Evolutionary conservation across 1,140 invertebrate genomes (phyloP), one percentile per base, ranked within the genome.

Genomic region (Drosophila obscura): DNA sequence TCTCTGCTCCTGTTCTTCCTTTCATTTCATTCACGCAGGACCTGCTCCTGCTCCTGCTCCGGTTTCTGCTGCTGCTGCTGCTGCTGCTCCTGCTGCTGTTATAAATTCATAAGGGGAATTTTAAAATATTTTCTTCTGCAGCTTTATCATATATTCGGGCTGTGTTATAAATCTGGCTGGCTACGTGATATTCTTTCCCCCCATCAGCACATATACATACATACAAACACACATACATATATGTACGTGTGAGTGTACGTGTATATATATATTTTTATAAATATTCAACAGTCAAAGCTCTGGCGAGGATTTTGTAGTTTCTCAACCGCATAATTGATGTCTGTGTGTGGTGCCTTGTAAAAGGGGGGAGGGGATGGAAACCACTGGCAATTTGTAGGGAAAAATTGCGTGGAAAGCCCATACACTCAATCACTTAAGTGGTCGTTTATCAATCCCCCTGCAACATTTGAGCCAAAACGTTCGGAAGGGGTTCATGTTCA

Each of bases 41-140:
- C 26, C 24, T 45, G 39, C 53, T 53, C 39, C 53, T 52, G 51
- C 44, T 61, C 53, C 57, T 39, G 50, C 22, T 13, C 4, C 24
- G n/a, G 43, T 51, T 66, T 9, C 39, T 44, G 16, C 41, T 39
- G 11, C 46, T 45, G 26, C 22, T 22, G 45, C 48, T 8, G 8
- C 15, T 56, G 19, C 24, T 31, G 51, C 45, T 78, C 53, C 63
- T 53, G 72, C 35, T 39, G 43, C 53, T 77, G 75, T 83, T 64
- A 83, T 83, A 83, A 83, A 83, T 83, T 83, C 80, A 83, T 83
- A 83, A 83, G 80, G 65, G 72, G 72, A 83, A 83, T 83, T 83
- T 72, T 64, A 82, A 83, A 83, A 80, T 73, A 75, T 65, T 44
- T 59, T 13, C 61, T 44, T 68, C 59, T 68, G 59, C 73, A 48